These are phyloP conservation scores for Lucilia sericata DNA, from an alignment of 1,140 invertebrate genomes.

Conservation along the genomic window DNA sequence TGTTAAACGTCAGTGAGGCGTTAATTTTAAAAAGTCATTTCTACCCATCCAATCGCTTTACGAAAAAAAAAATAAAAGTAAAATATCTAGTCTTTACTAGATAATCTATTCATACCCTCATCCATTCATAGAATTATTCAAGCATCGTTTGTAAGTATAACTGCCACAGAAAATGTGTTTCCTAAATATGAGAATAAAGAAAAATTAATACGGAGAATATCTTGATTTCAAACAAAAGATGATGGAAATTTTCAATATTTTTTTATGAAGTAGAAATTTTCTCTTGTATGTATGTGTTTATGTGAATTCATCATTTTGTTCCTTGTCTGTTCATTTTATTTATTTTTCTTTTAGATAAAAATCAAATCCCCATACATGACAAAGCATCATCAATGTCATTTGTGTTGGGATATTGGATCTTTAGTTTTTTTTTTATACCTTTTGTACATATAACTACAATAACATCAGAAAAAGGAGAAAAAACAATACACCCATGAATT, in stretches of 20 bases:
- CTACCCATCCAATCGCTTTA: neutral
- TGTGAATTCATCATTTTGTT: constrained; percentile 8
- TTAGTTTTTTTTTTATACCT: neutral
- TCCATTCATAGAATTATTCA: neutral
- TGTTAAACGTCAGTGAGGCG: neutral
- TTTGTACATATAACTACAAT: neutral
- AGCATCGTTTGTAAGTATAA: neutral
- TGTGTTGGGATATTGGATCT: constrained; percentile 2
- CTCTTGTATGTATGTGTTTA: neutral
- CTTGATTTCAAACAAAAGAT: constrained; percentile 17
- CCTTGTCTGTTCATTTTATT: neutral
- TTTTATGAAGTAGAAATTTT: neutral
- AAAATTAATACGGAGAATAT: neutral
- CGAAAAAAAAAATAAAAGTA: neutral
- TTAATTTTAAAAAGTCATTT: constrained; percentile 3
- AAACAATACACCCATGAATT: neutral
- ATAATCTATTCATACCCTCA: neutral
- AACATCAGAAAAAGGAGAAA: neutral
- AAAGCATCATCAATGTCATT: constrained; percentile 42
- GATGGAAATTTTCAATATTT: constrained; percentile 17
- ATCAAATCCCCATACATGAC: constrained; percentile 40
- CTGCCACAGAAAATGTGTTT: neutral
- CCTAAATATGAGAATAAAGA: neutral
- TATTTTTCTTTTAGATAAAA: constrained; percentile 31
- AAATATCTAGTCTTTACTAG: neutral